Base-by-base conservation (phyloP, 2,888 invertebrate genomes). In the Cerastis rubricosa region DNA sequence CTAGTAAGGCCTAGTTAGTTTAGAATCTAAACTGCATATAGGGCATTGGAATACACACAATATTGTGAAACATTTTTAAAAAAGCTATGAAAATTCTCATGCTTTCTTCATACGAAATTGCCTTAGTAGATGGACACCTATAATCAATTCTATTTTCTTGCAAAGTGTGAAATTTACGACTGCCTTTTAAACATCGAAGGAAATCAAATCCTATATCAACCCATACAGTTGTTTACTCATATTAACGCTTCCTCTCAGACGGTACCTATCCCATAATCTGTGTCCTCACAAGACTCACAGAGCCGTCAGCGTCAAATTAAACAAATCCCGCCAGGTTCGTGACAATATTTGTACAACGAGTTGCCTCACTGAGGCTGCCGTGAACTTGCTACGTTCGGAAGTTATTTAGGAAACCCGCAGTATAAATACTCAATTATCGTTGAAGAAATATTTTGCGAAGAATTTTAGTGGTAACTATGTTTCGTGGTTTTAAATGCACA, bases 301-400 rank as follows among this genome's bases (percentile, higher is more conserved):
- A 91, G 91, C 83, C 92, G 91, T 89, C 87, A 90, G 94, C 90
- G 95, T 94, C 94, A 96, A 94, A 94, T 95, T 95, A 95, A 95
- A 96, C 95, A 96, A 94, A 95, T 94, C 94, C 93, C 89, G 22
- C 14, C 74, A 81, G 92, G 93, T 94, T 92, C 95, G 91, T 92
- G 94, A 93, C 95, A 96, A 96, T 95, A 95, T 95, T 96, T 95
- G 94, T 93, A 84, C 92, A 92, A 90, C 89, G 86, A 78, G 81
- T 83, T 88, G 89, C 90, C 84, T 89, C 83, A 86, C 88, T 78
- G 86, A 85, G 89, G 76, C 57, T 67, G 59, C 72, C 78, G 54
- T 68, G 66, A 67, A 81, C 81, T 72, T 70, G 81, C 40, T 12
- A 43, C 17, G 29, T 2, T 45, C 4, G 11, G 22, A 54, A 71